A percentile compares a stretch with the other conserved stretches of the same genome.
These are phyloP conservation scores for Drosophila pseudoananassae DNA, from an alignment of 1,140 invertebrate genomes.

Conservation along the genomic window DNA sequence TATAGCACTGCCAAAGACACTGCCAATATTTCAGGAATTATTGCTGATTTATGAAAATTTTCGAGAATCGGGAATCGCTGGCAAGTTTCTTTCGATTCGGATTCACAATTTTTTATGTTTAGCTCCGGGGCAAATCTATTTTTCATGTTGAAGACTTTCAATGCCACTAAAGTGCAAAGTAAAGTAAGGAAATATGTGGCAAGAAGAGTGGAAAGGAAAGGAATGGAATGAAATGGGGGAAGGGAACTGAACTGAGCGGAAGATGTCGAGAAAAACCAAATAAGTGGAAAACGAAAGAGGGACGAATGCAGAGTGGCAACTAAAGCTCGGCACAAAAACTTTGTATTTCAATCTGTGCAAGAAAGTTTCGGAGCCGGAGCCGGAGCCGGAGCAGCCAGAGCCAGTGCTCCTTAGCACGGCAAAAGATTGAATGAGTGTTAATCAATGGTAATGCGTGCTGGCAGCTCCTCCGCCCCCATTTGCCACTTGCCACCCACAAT, in stretches of 20 bases:
- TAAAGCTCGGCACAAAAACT: conserved; percentile 67
- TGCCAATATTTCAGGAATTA: conserved; percentile 66
- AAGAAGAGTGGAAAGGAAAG: conserved; percentile 5
- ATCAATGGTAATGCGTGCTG: conserved; percentile 78
- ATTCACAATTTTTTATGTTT: conserved; percentile 20
- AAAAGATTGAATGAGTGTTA: conserved; percentile 75
- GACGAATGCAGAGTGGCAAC: conserved; percentile 46
- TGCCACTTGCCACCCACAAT: background rate
- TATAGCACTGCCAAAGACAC: conserved; percentile 60
- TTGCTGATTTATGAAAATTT: conserved; percentile 77
- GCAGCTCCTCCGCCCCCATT: conserved; percentile 25
- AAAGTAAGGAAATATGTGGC: conserved; percentile 63
- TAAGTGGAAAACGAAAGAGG: conserved; percentile 61
- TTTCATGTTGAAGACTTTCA: conserved; percentile 75
- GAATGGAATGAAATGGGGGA: background rate
- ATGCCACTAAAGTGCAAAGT: conserved; percentile 52
- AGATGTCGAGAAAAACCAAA: conserved; percentile 43
- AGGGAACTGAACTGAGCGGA: background rate
- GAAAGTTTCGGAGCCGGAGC: conserved; percentile 57
- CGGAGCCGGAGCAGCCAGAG: background rate
- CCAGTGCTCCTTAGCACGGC: conserved; percentile 27
- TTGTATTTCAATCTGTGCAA: conserved; percentile 80
- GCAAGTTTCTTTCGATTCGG: conserved; percentile 41
- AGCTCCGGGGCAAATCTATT: conserved; percentile 68
- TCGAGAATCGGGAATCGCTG: conserved; percentile 8